Evolutionary conservation across 2,888 invertebrate species (phyloP), one percentile per base, ranked within the genome.

Genomic region (Parnassius mnemosyne): DNA sequence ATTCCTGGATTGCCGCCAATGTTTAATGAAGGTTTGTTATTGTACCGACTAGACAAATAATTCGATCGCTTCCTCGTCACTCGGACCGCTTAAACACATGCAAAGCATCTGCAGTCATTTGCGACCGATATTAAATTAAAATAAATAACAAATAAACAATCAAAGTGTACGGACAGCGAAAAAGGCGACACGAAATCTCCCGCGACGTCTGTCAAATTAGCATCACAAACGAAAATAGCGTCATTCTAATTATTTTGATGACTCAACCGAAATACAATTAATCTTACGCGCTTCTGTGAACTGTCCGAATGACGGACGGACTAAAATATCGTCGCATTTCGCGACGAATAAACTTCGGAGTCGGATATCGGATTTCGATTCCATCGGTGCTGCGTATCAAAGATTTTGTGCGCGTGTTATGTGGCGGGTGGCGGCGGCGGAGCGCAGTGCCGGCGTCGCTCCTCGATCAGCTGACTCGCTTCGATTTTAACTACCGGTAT

Each of bases 181-280:
- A 83, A 85, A 87, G 82, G 83, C 82, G 78, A 84, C 80, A 80
- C 75, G 80, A 84, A 85, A 85, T 89, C 89, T 89, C 90, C 90
- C 90, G 89, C 90, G 89, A 89, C 91, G 91, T 86, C 87, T 90
- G 91, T 91, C 91, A 90, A 89, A 90, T 90, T 90, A 90, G 87
- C 89, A 89, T 88, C 89, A 85, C 83, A 86, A 85, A 88, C 90
- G 83, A 88, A 89, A 91, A 91, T 91, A 91, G 89, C 90, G 87
- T 88, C 87, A 90, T 91, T 90, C 90, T 90, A 90, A 91, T 91
- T 91, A 91, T 91, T 90, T 90, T 90, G 91, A 90, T 91, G 90
- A 90, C 87, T 91, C 91, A 90, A 89, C 85, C 82, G 89, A 87
- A 89, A 90, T 89, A 91, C 91, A 91, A 91, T 91, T 89, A 91